Conservation (phyloP, 2,113 vertebrate genomes). For the Microcebus griseorufus region DNA sequence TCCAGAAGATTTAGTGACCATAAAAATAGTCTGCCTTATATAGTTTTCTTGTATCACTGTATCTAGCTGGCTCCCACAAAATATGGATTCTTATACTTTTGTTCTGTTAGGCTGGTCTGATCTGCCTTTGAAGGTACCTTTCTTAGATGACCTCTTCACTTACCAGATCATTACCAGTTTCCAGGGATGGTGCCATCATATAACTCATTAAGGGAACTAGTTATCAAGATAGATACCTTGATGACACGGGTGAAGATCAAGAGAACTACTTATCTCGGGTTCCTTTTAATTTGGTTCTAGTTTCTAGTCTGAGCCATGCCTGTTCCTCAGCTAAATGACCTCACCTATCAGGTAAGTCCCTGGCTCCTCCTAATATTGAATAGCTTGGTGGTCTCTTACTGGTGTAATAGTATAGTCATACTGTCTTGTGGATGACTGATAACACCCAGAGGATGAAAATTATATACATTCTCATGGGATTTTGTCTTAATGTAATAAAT, state of each 20-base stretch:
- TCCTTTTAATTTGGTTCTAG: background rate
- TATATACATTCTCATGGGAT: background rate
- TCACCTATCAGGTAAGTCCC: background rate
- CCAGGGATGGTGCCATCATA: background rate
- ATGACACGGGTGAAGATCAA: background rate
- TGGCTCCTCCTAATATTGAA: background rate
- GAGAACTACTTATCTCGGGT: background rate
- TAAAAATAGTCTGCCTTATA: background rate
- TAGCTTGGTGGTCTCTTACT: background rate
- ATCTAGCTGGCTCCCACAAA: background rate
- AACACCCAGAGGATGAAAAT: background rate
- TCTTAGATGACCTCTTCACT: background rate
- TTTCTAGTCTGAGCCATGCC: background rate
- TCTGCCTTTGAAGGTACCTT: constrained; percentile 17
- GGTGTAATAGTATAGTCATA: background rate
- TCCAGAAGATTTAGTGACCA: background rate
- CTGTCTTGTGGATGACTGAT: background rate
- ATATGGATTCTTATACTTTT: background rate
- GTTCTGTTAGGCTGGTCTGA: background rate
- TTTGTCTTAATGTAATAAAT: background rate
- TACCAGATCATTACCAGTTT: background rate
- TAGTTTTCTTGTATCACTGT: background rate
- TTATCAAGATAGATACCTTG: background rate
- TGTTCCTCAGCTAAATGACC: background rate
- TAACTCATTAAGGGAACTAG: background rate